A percentile compares a stretch with the other conserved stretches of the same genome.
These are phyloP conservation scores for Telenomus remus DNA, from an alignment of 1,140 invertebrate genomes.

Conservation along the genomic window DNA sequence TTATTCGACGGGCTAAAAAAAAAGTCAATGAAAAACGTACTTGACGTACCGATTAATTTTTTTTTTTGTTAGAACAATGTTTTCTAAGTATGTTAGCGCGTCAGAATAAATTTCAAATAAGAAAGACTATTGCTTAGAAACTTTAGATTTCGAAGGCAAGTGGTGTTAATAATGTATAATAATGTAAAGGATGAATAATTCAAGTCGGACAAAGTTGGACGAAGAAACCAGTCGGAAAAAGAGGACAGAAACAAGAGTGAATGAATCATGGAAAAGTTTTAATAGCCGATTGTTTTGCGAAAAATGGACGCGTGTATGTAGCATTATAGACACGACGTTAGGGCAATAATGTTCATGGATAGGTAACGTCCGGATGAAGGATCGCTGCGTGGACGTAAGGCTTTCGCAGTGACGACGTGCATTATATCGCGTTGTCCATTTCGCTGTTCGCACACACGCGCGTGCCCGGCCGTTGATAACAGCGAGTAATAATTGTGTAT, in stretches of 20 bases:
- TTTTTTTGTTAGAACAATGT: too few relatives aligned
- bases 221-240: constrained; percentile 6
- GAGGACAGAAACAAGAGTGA: constrained; percentile 6
- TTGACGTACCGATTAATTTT: too few relatives aligned
- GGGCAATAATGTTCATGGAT: constrained; percentile 38
- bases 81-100: too few relatives aligned
- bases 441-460: constrained; percentile 32
- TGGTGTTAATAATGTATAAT: constrained; percentile 23
- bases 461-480: constrained; percentile 42
- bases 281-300: constrained; percentile 28
- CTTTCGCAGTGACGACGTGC: constrained; percentile 32
- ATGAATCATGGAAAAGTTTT: constrained; percentile 16
- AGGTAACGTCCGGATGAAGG: constrained; percentile 29
- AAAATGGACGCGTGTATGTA: constrained; percentile 1
- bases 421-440: constrained; percentile 37
- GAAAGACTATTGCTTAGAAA: too few relatives aligned
- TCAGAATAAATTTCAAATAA: too few relatives aligned
- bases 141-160: not conserved
- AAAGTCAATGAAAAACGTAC: too few relatives aligned
- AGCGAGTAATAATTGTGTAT: constrained; percentile 67
- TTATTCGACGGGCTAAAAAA: constrained; percentile 2
- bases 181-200: constrained; percentile 30
- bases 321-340: constrained; percentile 26
- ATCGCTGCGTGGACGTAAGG: constrained; percentile 33
- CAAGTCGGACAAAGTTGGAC: not conserved